Base-by-base conservation (phyloP, 1,140 invertebrate species). In the Drosophila micromelanica region DNA sequence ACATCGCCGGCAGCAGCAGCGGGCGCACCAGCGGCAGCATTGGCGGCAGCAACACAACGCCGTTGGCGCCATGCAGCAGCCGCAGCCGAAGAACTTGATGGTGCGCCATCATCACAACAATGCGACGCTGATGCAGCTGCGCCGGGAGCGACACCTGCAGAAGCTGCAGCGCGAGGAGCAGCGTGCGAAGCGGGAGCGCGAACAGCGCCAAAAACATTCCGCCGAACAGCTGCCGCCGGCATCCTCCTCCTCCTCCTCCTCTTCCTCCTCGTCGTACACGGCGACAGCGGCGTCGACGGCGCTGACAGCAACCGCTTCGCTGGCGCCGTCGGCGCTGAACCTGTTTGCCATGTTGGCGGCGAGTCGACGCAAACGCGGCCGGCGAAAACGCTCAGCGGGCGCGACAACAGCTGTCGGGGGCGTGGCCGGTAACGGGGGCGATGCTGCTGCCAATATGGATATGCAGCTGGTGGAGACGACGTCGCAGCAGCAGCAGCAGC, bases 261-360 rank as follows among this genome's bases (percentile, higher is more conserved):
- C 74, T 20, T 85, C 90, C 0, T 90, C 90, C 13, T 72, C 77
- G 11, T 76, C 78, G 6, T 81, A 81, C 7, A 91, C 90, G 4
- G 79, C 90, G 13, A 90, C 90, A 1, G 85, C 87, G 2, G 86
- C 86, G 5, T 90, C 87, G 7, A 42, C 91, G 32, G 90, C 87
- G 35, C 80, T 80, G 7, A 80, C 78, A 37, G 75, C 80, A 27
- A 80, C 80, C 2, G 90, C 82, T 5, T 86, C 87, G 17, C 30
- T 91, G 64, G 90, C 87, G 32, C 90, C 90, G 11, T 90, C 90
- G 13, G 90, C 90, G 12, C 51, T 91, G 30, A 90, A 91, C 73
- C 48, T 91, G 61, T 64, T 90, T 45, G 90, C 90, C 68, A 90
- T 91, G 48, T 6, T 90, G 69, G 87, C 87, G 7, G 90, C 90